Evolutionary conservation across 1,140 invertebrate genomes (phyloP), one percentile per base, ranked within the genome.

Genomic region (Dufourea novaeangliae): DNA sequence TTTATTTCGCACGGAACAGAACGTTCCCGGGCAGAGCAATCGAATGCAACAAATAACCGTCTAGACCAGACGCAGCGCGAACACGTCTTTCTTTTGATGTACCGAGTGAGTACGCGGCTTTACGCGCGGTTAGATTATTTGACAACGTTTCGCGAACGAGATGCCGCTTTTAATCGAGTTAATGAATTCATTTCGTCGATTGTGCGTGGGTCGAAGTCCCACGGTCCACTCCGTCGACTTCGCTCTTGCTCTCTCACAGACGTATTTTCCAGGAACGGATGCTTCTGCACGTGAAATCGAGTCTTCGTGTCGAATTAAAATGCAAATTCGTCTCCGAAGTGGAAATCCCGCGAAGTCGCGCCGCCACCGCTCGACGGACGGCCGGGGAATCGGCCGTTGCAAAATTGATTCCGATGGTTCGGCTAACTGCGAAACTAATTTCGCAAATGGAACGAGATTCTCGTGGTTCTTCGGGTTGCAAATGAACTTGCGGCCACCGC

Each of bases 401-500:
- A 44, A 37, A 73, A 64, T 64, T 39, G 61, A 73, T 64, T 73
- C 25, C 14, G 32, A 54, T 25, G 3, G 22, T 20, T 50, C 12
- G 25, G 44, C 20, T 8, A 39, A 64, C 11, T 4, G 22, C 1
- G 34, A 39, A 73, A 73, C 59, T 64, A 64, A 73, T 73, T 52
- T 64, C 22, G 44, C 44, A 54, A 73, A 64, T 73, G 70, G 57
- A 1, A 50, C 22, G 41, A 1, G 34, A 57, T 39, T 14, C n/a
- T 2, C 14, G 12, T 17, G 27, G 3, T 12, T 20, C 7, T 20
- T 10, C 14, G 5, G 56, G 22, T 17, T 50, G 32, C 41, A 8
- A 34, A 22, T 14, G 25, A 71, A 44, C 41, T 20, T 27, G 54
- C 32, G 27, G 34, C 52, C 39, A 34, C 27, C 39, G 52, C 54